Conservation (phyloP, 2,888 invertebrate genomes). For the Norana najaformis region DNA sequence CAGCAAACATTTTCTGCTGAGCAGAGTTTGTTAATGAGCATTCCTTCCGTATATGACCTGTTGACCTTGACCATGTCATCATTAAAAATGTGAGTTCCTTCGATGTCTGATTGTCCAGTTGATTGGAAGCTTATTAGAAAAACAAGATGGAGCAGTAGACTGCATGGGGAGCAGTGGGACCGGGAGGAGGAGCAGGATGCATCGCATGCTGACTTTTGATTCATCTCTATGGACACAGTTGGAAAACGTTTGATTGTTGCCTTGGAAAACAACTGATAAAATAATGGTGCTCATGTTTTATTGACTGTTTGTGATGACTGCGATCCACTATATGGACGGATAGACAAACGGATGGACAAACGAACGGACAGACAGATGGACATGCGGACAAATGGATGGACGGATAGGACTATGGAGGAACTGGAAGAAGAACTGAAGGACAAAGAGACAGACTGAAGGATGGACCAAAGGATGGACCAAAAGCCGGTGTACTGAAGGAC, state of each 20-base stretch:
- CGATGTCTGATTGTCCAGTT: neutral
- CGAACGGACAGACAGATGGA: neutral
- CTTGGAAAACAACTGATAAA: slow-evolving; percentile 13
- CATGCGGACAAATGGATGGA: neutral
- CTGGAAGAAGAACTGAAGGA: too few species aligned
- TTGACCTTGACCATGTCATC: neutral
- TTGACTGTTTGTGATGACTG: slow-evolving; percentile 13
- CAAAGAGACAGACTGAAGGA: too few species aligned
- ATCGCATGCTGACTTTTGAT: neutral
- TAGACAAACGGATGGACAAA: neutral
- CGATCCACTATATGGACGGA: neutral
- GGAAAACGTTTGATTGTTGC: slow-evolving; percentile 13
- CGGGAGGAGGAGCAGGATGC: neutral
- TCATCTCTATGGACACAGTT: neutral
- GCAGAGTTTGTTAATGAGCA: neutral
- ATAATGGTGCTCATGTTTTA: neutral
- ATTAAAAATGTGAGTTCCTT: neutral
- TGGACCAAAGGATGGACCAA: too few species aligned
- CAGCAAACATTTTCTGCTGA: neutral
- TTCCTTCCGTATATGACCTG: neutral
- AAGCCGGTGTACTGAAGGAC: too few species aligned
- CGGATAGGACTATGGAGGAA: too few species aligned
- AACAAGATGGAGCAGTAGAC: neutral
- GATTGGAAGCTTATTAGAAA: neutral
- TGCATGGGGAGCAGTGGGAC: too few species aligned